These are phyloP conservation scores for Apteryx owenii DNA, from an alignment of 2,113 vertebrate genomes.

Conservation along the genomic window DNA sequence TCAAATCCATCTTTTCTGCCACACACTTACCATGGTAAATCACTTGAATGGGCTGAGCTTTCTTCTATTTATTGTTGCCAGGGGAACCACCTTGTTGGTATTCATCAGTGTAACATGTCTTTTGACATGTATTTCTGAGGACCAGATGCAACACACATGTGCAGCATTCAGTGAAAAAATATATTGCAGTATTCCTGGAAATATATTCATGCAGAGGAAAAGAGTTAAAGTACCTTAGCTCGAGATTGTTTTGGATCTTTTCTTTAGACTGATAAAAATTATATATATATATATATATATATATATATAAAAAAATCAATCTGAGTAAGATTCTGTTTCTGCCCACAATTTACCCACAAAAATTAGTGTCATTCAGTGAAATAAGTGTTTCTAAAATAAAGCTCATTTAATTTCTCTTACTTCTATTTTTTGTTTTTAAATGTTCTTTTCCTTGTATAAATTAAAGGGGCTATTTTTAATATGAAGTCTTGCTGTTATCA, in stretches of 20 bases:
- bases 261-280: background rate
- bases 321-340: background rate
- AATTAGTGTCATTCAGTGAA: background rate
- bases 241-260: background rate
- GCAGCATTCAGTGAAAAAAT: background rate
- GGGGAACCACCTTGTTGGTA: slow-evolving; percentile 37
- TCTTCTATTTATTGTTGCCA: slow-evolving; percentile 55
- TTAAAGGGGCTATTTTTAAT: background rate
- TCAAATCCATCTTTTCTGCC: slow-evolving; percentile 11
- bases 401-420: background rate
- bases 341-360: background rate
- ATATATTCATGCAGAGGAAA: background rate
- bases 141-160: background rate
- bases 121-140: background rate
- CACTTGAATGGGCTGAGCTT: slow-evolving; percentile 20
- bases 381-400: background rate
- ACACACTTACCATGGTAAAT: slow-evolving; percentile 15
- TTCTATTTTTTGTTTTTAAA: background rate
- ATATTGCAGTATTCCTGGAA: background rate
- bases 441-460: background rate
- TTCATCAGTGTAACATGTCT: background rate
- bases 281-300: background rate
- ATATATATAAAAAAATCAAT: background rate
- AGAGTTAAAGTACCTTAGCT: background rate
- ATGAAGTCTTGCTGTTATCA: background rate